A percentile compares a stretch with the other conserved stretches of the same genome.
phyloP scores from a whole-genome alignment of 2,797 vertebrate species.

The Sparus aurata region DNA sequence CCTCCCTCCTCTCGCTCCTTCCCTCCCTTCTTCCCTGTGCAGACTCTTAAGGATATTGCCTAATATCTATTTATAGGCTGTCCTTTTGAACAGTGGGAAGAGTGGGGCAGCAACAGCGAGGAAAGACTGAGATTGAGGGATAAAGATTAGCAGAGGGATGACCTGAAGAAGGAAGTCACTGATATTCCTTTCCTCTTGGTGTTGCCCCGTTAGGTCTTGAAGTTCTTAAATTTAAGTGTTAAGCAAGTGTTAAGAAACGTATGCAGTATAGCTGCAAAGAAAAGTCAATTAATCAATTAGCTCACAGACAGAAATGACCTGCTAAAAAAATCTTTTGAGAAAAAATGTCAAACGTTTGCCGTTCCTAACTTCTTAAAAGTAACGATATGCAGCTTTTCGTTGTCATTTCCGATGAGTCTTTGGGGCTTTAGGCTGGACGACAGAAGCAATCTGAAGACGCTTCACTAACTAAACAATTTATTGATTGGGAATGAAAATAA shows the following conservation, averaged over 20 bases:
- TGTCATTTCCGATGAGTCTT: too few species aligned
- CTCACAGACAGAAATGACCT: too few species aligned
- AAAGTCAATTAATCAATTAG: too few species aligned
- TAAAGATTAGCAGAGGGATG: slow-evolving; percentile 36
- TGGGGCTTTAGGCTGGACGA: too few species aligned
- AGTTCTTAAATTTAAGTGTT: background rate
- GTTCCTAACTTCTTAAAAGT: too few species aligned
- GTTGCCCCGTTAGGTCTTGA: slow-evolving; percentile 13
- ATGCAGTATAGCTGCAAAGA: too few species aligned
- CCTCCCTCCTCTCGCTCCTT: slow-evolving; percentile 19
- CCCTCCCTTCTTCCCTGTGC: slow-evolving; percentile 51
- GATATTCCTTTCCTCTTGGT: slow-evolving; percentile 31
- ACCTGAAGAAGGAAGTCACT: slow-evolving; percentile 36
- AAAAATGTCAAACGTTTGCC: too few species aligned
- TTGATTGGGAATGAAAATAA: too few species aligned
- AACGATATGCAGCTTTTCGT: too few species aligned
- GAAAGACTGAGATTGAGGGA: slow-evolving; percentile 53
- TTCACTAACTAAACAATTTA: too few species aligned
- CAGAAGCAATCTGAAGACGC: too few species aligned
- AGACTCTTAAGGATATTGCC: slow-evolving; percentile 84
- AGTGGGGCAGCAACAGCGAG: slow-evolving; percentile 58
- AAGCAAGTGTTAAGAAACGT: background rate
- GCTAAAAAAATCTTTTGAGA: too few species aligned
- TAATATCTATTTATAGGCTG: slow-evolving; percentile 85
- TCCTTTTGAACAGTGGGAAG: slow-evolving; percentile 78